A percentile compares a stretch with the other conserved stretches of the same genome.
Conservation (phyloP, 2,888 invertebrate species). For the Morpho achilles region DNA sequence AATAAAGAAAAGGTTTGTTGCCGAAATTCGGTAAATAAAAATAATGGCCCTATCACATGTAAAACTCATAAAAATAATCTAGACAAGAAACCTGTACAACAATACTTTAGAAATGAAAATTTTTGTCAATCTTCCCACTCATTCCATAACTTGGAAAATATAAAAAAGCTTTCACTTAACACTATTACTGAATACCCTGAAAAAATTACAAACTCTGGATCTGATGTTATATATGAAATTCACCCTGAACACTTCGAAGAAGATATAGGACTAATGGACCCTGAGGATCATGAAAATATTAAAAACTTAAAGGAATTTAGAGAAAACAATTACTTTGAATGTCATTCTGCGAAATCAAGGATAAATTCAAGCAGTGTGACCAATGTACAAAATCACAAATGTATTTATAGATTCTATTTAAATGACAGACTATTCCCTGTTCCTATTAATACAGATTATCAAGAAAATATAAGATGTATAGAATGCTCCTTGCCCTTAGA, state of each 20-base stretch:
- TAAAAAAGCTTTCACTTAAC: constrained; percentile 43
- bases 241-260: constrained; percentile 39
- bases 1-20: too few species aligned
- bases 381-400: constrained; percentile 58
- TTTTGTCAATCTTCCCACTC: constrained; percentile 48
- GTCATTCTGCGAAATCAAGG: constrained; percentile 73
- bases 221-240: constrained; percentile 33
- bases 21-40: not conserved
- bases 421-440: constrained; percentile 79
- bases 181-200: constrained; percentile 58
- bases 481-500: constrained; percentile 69
- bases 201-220: constrained; percentile 22
- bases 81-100: constrained; percentile 35
- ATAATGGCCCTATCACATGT: not conserved
- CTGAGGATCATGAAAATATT: constrained; percentile 39
- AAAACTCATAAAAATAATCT: constrained; percentile 14
- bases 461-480: constrained; percentile 66
- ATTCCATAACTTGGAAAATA: constrained; percentile 33
- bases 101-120: constrained; percentile 62
- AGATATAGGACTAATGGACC: constrained; percentile 38
- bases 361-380: constrained; percentile 41
- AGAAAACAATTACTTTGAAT: constrained; percentile 79
- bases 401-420: constrained; percentile 75
- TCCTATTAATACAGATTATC: constrained; percentile 62
- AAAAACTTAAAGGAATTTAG: constrained; percentile 69